A percentile compares a stretch with the other conserved stretches of the same genome.
Conservation (phyloP, 2,888 invertebrate genomes). For the Teinopalpus imperialis region DNA sequence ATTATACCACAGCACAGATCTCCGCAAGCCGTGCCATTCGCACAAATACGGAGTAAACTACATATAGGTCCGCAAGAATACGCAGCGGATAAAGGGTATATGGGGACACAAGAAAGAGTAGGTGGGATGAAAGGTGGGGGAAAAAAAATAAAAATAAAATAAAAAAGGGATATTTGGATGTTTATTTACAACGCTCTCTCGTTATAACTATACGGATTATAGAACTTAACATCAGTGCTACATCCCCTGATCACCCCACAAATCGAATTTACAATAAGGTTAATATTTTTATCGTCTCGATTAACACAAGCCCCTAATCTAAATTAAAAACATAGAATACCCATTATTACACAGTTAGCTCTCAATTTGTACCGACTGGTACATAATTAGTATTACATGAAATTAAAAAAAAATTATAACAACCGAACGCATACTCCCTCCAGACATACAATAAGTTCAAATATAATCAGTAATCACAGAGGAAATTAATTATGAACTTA, state of each 20-base stretch:
- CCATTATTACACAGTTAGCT: constrained; percentile 67
- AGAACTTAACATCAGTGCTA: constrained; percentile 68
- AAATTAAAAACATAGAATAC: constrained; percentile 72
- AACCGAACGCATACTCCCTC: constrained; percentile 32
- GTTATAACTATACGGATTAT: constrained; percentile 77
- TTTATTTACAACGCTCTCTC: constrained; percentile 78
- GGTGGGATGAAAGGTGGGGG: constrained; percentile 26
- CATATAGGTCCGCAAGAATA: not conserved
- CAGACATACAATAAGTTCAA: constrained; percentile 22
- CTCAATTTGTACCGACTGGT: constrained; percentile 53
- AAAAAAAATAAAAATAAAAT: constrained; percentile 74
- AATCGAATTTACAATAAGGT: constrained; percentile 66
- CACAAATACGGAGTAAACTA: constrained; percentile 17
- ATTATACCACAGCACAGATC: not conserved
- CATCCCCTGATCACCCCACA: constrained; percentile 70
- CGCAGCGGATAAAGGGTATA: too few species aligned
- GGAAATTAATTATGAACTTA: constrained; percentile 23
- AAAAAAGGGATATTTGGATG: constrained; percentile 78
- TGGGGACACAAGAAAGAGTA: constrained; percentile 36
- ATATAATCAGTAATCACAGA: constrained; percentile 28
- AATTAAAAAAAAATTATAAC: constrained; percentile 43
- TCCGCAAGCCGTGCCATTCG: constrained; percentile 3
- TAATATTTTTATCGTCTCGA: constrained; percentile 59
- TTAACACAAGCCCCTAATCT: constrained; percentile 61
- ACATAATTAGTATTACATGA: constrained; percentile 43